Evolutionary conservation across 1,140 invertebrate genomes (phyloP).

Genomic region (Diachasma alloeum): DNA sequence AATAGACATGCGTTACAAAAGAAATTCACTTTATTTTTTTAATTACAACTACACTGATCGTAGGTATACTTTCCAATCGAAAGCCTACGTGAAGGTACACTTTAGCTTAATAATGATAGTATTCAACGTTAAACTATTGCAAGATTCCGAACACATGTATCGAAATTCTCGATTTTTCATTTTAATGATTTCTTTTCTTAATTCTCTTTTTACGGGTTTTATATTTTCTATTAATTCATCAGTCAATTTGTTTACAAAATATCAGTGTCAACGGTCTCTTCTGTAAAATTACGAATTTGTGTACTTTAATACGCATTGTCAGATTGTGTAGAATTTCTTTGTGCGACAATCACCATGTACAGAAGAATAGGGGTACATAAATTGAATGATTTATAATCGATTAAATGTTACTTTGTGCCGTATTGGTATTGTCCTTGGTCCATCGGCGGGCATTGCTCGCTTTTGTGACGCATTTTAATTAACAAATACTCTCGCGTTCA

Average conservation of each 20-base stretch:
- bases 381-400: slow-evolving; percentile 5
- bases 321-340: neutral
- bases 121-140: slow-evolving; percentile 21
- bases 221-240: neutral
- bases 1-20: slow-evolving; percentile 1
- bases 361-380: neutral
- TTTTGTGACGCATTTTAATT: neutral
- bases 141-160: slow-evolving; percentile 11
- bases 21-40: slow-evolving; percentile 19
- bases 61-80: neutral
- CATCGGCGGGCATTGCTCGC: slow-evolving; percentile 31
- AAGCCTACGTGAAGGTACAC: slow-evolving; percentile 25
- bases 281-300: slow-evolving; percentile 18
- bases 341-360: neutral
- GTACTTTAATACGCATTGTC: slow-evolving; percentile 1
- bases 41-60: slow-evolving; percentile 27
- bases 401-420: slow-evolving; percentile 17
- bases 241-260: slow-evolving; percentile 27
- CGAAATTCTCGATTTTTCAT: slow-evolving; percentile 5
- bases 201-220: neutral
- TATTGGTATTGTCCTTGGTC: slow-evolving; percentile 54
- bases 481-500: slow-evolving; percentile 8
- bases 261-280: slow-evolving; percentile 12
- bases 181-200: slow-evolving; percentile 13
- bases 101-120: slow-evolving; percentile 26